Conservation (phyloP, 2,113 vertebrate species). For the Ancistrus triradiatus region DNA sequence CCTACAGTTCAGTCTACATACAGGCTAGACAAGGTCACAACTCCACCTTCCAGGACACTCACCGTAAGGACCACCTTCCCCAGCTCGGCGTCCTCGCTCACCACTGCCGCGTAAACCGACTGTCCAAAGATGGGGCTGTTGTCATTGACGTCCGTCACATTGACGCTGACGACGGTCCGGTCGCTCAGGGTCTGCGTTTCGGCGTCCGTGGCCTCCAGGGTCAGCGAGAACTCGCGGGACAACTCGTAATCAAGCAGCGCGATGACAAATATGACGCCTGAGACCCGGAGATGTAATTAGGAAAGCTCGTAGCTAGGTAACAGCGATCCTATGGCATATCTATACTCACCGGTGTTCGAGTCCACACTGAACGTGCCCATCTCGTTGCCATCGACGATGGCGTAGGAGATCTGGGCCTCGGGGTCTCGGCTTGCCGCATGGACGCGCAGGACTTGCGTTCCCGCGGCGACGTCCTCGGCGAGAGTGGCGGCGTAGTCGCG, state of each 20-base stretch:
- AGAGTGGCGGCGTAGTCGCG: conserved; percentile 83
- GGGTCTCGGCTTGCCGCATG: conserved; percentile 87
- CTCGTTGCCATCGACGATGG: conserved; percentile 90
- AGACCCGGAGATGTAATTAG: no score
- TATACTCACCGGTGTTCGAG: conserved; percentile 76
- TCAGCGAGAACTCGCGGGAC: conserved; percentile 91
- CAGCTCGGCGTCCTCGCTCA: conserved; percentile 83
- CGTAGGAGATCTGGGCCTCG: conserved; percentile 87
- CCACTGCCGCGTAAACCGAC: conserved; percentile 80
- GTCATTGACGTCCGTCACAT: conserved; percentile 93
- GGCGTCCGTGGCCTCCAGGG: conserved; percentile 88
- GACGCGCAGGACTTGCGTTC: conserved; percentile 85
- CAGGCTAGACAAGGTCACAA: neutral
- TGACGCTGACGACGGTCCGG: conserved; percentile 88
- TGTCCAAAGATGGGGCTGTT: conserved; percentile 89
- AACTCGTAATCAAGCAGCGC: conserved; percentile 86
- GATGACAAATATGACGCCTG: conserved; percentile 88
- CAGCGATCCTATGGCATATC: no score
- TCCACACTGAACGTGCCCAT: conserved; percentile 90
- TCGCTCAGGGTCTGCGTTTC: conserved; percentile 87
- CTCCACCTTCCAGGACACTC: no score
- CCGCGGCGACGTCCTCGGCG: conserved; percentile 76
- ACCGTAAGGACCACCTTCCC: conserved; percentile 82
- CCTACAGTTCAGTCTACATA: neutral
- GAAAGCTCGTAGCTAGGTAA: no score